Base-by-base conservation (phyloP, 1,140 invertebrate genomes). In the Teleogryllus occipitalis region DNA sequence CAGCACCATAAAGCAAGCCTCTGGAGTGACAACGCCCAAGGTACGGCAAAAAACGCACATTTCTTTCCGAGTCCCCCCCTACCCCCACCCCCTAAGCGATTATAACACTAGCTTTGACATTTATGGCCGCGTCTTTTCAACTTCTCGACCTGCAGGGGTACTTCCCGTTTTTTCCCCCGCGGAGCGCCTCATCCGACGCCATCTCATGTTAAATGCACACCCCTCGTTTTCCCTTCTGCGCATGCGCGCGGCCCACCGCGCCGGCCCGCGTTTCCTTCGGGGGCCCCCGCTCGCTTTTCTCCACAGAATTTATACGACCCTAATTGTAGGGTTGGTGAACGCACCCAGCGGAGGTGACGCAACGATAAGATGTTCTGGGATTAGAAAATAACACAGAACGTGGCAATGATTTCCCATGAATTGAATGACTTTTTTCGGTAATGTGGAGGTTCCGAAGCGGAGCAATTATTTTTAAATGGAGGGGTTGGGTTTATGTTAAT, bases 401-500 rank as follows among this genome's bases (percentile, higher is more conserved):
- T 18, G 10, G 54, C 54, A 65, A 65, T 65, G 54, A 65, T 65
- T 65, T 65, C 54, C 27, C 54, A 65, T 18, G 54, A 18, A 65
- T 65, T 65, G 54, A 65, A 65, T 65, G 54, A 65, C 54, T 65
- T 65, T 65, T 65, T 65, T 65, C 54, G 10, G 54, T 65, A 18
- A 18, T 14, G 18, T 65, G 54, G 54, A 65, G 10, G 54, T 65
- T 65, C 10, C 18, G 54, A 65, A 18, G 7, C 54, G 54, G 0
- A 65, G 54, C 54, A 65, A 65, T 65, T 65, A 65, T 65, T 65
- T 65, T 18, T 65, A 65, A 65, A 65, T 65, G 54, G 18, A 65
- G 54, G 54, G 54, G 54, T 65, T 65, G 18, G 54, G 54, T 65
- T 65, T 65, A 65, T 65, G 54, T 65, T 65, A 65, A 65, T 65